phyloP scores from a whole-genome alignment of 2,888 invertebrate genomes.

The Eristalis pertinax region DNA sequence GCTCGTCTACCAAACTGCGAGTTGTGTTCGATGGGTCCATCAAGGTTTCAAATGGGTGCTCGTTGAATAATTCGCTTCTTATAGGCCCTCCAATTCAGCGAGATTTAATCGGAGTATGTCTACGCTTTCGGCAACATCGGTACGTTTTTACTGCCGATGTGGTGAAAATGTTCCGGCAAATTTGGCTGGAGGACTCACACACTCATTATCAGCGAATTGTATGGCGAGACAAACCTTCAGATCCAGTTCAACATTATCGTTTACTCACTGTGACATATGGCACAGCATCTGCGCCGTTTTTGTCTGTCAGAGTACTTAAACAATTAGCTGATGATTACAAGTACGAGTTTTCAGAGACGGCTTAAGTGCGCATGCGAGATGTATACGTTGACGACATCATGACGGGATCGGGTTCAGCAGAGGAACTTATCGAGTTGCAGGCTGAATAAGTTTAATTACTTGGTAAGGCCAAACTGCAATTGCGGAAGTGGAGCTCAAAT shows the following conservation, averaged over 20 bases:
- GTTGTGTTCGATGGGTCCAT: slow-evolving; percentile 51
- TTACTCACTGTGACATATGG: slow-evolving; percentile 35
- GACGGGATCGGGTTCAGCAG: slow-evolving; percentile 23
- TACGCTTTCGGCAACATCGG: slow-evolving; percentile 57
- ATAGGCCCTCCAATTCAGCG: slow-evolving; percentile 51
- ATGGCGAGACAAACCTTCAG: slow-evolving; percentile 28
- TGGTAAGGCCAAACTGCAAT: neutral
- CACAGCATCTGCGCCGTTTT: slow-evolving; percentile 20
- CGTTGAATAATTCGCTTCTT: no score
- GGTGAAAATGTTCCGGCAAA: slow-evolving; percentile 44
- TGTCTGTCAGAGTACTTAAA: neutral
- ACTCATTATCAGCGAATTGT: slow-evolving; percentile 40
- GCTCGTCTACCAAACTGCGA: slow-evolving; percentile 15
- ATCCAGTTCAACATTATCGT: slow-evolving; percentile 24
- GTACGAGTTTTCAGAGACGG: neutral
- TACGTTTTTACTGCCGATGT: slow-evolving; percentile 15
- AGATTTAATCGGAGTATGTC: slow-evolving; percentile 54
- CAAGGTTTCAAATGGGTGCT: slow-evolving; percentile 19
- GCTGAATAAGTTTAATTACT: neutral
- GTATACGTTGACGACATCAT: slow-evolving; percentile 70
- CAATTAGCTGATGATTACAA: neutral
- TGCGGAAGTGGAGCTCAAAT: slow-evolving; percentile 5
- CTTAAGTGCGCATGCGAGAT: slow-evolving; percentile 12
- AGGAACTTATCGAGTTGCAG: no score
- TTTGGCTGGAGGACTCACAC: slow-evolving; percentile 35